Evolutionary conservation across 2,113 vertebrate species (phyloP).

Genomic region (Amblyornis subalaris): DNA sequence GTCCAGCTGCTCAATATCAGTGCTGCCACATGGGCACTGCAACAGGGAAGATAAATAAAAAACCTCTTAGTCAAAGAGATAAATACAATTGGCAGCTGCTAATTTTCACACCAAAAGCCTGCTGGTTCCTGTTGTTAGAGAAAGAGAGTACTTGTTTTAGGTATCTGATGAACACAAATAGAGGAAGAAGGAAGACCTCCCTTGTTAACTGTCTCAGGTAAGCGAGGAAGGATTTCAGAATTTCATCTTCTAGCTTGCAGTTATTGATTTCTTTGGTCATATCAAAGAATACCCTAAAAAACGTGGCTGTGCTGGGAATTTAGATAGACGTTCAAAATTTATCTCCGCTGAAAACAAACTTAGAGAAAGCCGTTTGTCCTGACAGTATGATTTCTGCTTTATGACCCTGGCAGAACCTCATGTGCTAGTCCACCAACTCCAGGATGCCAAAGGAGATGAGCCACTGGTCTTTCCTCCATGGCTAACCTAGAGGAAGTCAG

Average conservation of each 20-base stretch:
- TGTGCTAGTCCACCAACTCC: not conserved
- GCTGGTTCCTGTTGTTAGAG: not conserved
- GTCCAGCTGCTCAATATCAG: constrained; percentile 73
- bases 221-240: not conserved
- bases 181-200: not conserved
- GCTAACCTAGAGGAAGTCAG: not conserved
- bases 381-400: not conserved
- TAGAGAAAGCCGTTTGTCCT: not conserved
- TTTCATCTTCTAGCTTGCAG: not conserved
- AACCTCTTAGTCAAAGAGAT: constrained; percentile 69
- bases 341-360: not conserved
- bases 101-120: constrained; percentile 53
- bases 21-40: constrained; percentile 66
- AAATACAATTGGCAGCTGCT: constrained; percentile 51
- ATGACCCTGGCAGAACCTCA: not conserved
- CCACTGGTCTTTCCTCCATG: not conserved
- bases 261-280: not conserved
- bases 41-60: constrained; percentile 72
- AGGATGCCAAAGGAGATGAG: not conserved
- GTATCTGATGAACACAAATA: not conserved
- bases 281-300: not conserved
- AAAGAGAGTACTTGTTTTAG: not conserved
- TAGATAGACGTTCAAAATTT: not conserved
- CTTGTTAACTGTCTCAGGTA: not conserved
- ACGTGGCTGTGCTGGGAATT: not conserved